Conservation (phyloP, 2,797 vertebrate genomes). For the Gymnoscopelus braueri region DNA sequence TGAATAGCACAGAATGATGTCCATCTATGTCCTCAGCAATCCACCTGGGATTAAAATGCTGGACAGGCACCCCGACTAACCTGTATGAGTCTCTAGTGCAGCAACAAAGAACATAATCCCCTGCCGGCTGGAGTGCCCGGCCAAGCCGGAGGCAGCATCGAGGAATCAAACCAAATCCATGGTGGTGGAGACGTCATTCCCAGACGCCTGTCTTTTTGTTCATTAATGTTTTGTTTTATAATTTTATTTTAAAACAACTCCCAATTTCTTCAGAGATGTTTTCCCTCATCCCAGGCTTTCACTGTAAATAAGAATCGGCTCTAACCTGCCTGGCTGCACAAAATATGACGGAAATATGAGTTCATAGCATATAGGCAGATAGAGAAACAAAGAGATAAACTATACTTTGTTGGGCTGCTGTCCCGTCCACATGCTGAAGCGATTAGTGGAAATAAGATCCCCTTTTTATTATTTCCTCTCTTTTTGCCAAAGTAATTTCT, state of each 20-base stretch:
- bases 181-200: too few relatives aligned
- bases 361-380: slow-evolving; percentile 46
- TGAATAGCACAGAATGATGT: too few relatives aligned
- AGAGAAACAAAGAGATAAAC: slow-evolving; percentile 22
- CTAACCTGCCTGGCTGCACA: background rate
- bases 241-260: background rate
- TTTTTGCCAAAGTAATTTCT: slow-evolving; percentile 60
- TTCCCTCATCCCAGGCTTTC: slow-evolving; percentile 3
- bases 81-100: too few relatives aligned
- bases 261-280: background rate
- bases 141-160: too few relatives aligned
- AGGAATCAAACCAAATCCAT: too few relatives aligned
- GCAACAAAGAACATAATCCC: too few relatives aligned
- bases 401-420: slow-evolving; percentile 42
- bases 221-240: background rate
- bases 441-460: slow-evolving; percentile 64
- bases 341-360: too few relatives aligned
- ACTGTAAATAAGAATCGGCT: slow-evolving; percentile 11
- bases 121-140: too few relatives aligned
- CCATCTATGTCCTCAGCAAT: too few relatives aligned
- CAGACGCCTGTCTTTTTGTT: background rate
- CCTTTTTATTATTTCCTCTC: slow-evolving; percentile 68
- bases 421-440: slow-evolving; percentile 67
- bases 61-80: too few relatives aligned
- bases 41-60: too few relatives aligned